A percentile compares a stretch with the other conserved stretches of the same genome.
phyloP scores from a whole-genome alignment of 35 echinoderm and acorn worm genomes.

The Stichopus chloronotus region DNA sequence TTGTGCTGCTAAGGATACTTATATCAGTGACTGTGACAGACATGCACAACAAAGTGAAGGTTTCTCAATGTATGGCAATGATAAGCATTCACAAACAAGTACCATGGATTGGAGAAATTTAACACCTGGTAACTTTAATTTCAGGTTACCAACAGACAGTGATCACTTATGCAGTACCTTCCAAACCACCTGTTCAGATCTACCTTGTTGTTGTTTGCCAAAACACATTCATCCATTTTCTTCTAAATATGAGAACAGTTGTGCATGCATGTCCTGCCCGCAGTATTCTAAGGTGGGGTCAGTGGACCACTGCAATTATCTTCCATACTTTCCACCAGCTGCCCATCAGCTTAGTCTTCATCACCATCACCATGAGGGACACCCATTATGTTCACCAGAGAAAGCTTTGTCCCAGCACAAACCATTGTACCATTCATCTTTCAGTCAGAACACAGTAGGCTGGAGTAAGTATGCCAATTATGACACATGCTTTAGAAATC shows the following conservation, averaged over 20 bases:
- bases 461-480: not conserved
- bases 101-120: not conserved
- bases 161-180: not conserved
- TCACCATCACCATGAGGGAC: not conserved
- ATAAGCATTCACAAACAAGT: not conserved
- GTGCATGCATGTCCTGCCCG: conserved; percentile 3
- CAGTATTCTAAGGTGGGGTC: not conserved
- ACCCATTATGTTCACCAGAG: not conserved
- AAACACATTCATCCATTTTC: not conserved
- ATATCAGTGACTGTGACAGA: not conserved
- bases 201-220: conserved; percentile 13
- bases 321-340: not conserved
- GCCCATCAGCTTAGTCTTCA: conserved; percentile 13
- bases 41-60: not conserved
- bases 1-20: not conserved
- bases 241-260: conserved; percentile 23
- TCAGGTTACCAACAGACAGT: not conserved
- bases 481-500: not conserved
- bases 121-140: not conserved
- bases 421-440: conserved; percentile 9
- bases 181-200: conserved; percentile 22
- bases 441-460: not conserved
- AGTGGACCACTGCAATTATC: not conserved
- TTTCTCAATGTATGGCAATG: not conserved
- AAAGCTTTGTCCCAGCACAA: not conserved